These are phyloP conservation scores for Panthera uncia DNA, from an alignment of 2,113 vertebrate genomes.

Conservation along the genomic window DNA sequence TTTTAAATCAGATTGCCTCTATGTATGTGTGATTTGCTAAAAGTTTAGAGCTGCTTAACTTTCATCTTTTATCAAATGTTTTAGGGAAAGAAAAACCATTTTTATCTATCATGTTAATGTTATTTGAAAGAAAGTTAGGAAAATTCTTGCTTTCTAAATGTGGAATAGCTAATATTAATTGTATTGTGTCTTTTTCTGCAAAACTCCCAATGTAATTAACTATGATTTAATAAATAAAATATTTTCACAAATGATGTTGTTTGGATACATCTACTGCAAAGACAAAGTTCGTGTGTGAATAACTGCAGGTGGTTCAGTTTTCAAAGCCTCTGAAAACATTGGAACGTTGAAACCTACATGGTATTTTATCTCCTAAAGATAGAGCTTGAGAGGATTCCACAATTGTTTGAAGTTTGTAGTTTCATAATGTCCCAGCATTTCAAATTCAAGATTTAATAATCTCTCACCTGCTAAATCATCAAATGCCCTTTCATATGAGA, in stretches of 20 bases:
- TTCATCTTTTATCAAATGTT: neutral
- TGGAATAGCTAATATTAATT: neutral
- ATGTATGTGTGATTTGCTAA: neutral
- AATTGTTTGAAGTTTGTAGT: conserved; percentile 61
- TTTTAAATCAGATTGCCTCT: neutral
- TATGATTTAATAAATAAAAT: neutral
- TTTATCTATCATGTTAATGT: neutral
- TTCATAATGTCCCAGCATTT: conserved; percentile 61
- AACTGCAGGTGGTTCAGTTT: conserved; percentile 55
- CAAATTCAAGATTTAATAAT: conserved; percentile 70
- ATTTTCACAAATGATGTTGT: neutral
- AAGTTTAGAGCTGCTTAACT: neutral
- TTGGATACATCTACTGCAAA: neutral
- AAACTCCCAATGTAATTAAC: neutral
- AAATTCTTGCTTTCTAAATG: conserved; percentile 18
- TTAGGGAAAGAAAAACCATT: neutral
- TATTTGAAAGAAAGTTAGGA: neutral
- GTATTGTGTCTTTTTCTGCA: neutral
- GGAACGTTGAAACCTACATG: conserved; percentile 26
- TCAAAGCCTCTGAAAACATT: conserved; percentile 51
- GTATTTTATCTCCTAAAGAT: conserved; percentile 37
- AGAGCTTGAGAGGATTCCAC: conserved; percentile 54
- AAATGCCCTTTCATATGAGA: conserved; percentile 62
- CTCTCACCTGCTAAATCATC: conserved; percentile 55
- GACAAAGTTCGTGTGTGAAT: conserved; percentile 10